Conservation (phyloP, 2,888 invertebrate species). For the Tetragonula carbonaria region DNA sequence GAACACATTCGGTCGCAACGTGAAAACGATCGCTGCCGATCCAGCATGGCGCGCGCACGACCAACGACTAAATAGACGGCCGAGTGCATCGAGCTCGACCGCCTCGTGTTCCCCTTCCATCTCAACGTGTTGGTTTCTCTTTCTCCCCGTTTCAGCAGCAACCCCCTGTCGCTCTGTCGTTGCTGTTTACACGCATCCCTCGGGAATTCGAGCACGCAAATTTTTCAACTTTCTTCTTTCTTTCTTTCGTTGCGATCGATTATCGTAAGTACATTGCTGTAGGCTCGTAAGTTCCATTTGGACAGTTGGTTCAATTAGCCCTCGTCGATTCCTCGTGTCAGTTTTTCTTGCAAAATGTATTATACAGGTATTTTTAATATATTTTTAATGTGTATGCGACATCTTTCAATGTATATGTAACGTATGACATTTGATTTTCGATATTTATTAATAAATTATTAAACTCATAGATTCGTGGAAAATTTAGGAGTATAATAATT, state of each 20-base stretch:
- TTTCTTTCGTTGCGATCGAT: not conserved
- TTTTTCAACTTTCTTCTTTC: conserved; percentile 19
- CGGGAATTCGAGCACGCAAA: not conserved
- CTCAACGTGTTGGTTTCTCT: conserved; percentile 40
- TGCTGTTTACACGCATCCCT: conserved; percentile 16
- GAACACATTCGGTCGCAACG: conserved; percentile 9
- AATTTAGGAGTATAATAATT: no score
- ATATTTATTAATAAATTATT: no score
- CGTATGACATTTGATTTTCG: no score
- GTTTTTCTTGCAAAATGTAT: no score
- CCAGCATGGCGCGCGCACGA: conserved; percentile 76
- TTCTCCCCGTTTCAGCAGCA: conserved; percentile 27
- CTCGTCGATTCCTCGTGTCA: no score
- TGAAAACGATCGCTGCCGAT: conserved; percentile 27
- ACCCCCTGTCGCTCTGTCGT: conserved; percentile 27
- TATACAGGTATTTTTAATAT: no score
- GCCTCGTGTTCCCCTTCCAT: conserved; percentile 56
- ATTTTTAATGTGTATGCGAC: no score
- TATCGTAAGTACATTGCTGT: not conserved
- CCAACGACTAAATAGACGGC: conserved; percentile 77
- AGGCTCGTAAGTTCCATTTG: no score
- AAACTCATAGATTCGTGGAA: no score
- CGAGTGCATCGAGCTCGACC: conserved; percentile 67
- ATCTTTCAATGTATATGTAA: no score
- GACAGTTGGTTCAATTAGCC: no score